Evolutionary conservation across 2,113 vertebrate species (phyloP).

Genomic region (Meles meles): DNA sequence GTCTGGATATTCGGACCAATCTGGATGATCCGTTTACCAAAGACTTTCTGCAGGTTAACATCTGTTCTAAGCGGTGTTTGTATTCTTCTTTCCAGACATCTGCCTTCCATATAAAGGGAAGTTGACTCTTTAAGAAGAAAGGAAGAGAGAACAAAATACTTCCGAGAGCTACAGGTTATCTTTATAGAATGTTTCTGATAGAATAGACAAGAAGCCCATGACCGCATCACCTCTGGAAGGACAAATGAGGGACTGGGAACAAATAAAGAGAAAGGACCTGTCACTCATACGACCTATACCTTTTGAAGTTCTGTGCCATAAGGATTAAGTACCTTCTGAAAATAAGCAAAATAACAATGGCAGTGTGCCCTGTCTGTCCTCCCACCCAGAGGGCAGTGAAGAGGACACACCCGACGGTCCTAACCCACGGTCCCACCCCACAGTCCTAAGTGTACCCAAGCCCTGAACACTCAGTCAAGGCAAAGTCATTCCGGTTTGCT

Average conservation of each 20-base stretch:
- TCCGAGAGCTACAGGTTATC: background rate
- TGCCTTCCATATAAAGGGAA: background rate
- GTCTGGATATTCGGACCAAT: background rate
- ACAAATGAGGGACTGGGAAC: background rate
- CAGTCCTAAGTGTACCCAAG: background rate
- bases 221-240: background rate
- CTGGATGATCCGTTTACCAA: background rate
- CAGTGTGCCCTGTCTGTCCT: background rate
- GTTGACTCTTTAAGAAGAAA: background rate
- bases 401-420: background rate
- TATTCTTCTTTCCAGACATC: background rate
- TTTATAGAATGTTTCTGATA: background rate
- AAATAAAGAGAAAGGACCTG: background rate
- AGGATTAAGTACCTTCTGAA: background rate
- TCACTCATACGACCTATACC: background rate
- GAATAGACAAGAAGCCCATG: background rate
- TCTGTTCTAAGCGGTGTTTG: background rate
- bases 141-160: conserved; percentile 1
- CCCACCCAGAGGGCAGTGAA: background rate
- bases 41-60: background rate
- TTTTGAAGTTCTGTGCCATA: background rate
- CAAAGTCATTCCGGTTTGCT: background rate
- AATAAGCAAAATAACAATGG: background rate
- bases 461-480: background rate
- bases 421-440: too few relatives aligned